A percentile compares a stretch with the other conserved stretches of the same genome.
phyloP scores from a whole-genome alignment of 2,797 vertebrate species.

The Arnoldichthys spilopterus region DNA sequence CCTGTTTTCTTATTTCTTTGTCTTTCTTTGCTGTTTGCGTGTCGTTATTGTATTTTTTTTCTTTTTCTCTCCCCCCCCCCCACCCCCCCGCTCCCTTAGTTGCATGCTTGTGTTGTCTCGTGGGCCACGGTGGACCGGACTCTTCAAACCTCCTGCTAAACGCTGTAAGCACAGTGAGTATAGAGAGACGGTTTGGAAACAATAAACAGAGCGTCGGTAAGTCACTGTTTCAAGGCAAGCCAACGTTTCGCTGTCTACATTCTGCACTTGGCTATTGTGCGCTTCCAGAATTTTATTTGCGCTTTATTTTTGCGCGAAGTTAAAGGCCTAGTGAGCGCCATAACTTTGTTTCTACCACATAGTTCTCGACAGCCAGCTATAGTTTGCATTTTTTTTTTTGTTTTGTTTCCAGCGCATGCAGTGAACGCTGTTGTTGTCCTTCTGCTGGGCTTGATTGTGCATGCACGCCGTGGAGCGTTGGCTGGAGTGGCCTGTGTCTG shows the following conservation, averaged over 20 bases:
- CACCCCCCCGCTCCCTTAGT: constrained; percentile 20
- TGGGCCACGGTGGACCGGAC: constrained; percentile 58
- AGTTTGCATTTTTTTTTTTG: constrained; percentile 21
- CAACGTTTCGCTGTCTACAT: constrained; percentile 45
- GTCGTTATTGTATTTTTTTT: constrained; percentile 41
- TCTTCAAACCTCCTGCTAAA: constrained; percentile 55
- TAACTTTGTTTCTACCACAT: neutral
- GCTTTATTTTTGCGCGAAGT: neutral
- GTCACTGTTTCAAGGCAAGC: constrained; percentile 51
- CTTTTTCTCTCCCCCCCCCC: constrained; percentile 2
- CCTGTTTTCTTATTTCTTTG: constrained; percentile 18
- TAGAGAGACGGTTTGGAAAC: constrained; percentile 59
- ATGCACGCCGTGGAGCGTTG: constrained; percentile 1
- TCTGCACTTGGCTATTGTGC: constrained; percentile 52
- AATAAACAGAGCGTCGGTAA: constrained; percentile 67
- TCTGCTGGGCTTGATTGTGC: constrained; percentile 16
- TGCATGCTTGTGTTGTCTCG: constrained; percentile 46
- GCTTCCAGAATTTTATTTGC: neutral
- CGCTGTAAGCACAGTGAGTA: constrained; percentile 53
- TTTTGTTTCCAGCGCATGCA: constrained; percentile 8
- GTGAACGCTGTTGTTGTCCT: constrained; percentile 2
- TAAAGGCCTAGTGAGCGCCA: constrained; percentile 30
- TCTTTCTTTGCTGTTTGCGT: constrained; percentile 47
- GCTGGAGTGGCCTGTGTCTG: constrained; percentile 35
- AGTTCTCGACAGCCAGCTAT: too few relatives aligned